Conservation (phyloP, 1,140 invertebrate species). For the Drepana arcuata region DNA sequence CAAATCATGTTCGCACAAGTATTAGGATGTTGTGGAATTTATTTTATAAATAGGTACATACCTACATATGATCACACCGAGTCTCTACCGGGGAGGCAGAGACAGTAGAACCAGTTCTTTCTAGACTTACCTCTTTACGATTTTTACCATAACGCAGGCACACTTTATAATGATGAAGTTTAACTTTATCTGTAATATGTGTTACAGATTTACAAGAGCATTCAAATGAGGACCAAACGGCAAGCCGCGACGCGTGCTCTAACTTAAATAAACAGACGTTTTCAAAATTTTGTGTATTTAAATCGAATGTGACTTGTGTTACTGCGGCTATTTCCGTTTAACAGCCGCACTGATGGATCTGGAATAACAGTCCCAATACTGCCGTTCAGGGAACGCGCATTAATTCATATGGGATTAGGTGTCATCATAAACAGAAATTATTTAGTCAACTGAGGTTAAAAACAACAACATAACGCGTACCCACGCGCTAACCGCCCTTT, state of each 20-base stretch:
- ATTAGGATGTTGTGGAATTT: no score
- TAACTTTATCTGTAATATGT: no score
- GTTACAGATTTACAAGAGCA: no score
- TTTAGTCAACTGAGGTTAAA: conserved; percentile 66
- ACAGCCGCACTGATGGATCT: conserved; percentile 60
- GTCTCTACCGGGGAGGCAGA: no score
- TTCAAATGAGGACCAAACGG: conserved; percentile 2
- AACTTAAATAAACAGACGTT: conserved; percentile 67
- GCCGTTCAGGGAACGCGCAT: conserved; percentile 52
- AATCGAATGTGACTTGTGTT: conserved; percentile 69
- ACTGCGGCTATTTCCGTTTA: conserved; percentile 61
- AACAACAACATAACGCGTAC: conserved; percentile 47
- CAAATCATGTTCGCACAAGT: no score
- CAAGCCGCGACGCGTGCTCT: conserved; percentile 39
- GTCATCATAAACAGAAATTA: conserved; percentile 71
- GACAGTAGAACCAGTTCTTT: no score
- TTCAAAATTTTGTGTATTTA: conserved; percentile 71
- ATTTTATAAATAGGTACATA: no score
- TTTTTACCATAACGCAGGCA: no score
- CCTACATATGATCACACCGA: no score
- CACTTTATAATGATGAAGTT: no score
- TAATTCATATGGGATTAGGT: conserved; percentile 69
- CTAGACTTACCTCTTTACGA: no score
- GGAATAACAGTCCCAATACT: conserved; percentile 61
- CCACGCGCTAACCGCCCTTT: no score